Evolutionary conservation across 2,888 invertebrate genomes (phyloP).

Genomic region (Andrena camellia): DNA sequence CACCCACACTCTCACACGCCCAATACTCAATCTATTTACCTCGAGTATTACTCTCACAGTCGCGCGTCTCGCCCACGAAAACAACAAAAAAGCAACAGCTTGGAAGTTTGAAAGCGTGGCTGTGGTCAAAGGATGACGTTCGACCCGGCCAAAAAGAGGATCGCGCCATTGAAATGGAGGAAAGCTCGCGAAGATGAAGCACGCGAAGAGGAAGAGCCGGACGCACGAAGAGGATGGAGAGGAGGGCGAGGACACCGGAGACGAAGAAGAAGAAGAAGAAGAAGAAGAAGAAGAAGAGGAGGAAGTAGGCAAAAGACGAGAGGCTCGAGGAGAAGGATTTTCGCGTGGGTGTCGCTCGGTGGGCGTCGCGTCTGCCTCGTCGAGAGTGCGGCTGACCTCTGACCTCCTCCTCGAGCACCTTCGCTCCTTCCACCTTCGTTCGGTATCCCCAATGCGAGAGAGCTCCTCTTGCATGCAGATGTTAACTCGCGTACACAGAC

Average conservation of each 20-base stretch:
- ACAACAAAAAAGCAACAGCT: too few species aligned
- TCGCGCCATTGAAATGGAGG: not conserved
- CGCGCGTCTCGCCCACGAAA: too few species aligned
- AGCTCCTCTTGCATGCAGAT: slow-evolving; percentile 78
- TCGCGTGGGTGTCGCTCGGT: slow-evolving; percentile 85
- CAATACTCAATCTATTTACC: too few species aligned
- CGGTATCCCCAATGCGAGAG: slow-evolving; percentile 62
- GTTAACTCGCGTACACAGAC: slow-evolving; percentile 74
- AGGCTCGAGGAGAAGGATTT: slow-evolving; percentile 75
- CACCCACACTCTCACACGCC: too few species aligned
- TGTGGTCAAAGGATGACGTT: not conserved
- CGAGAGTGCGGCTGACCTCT: slow-evolving; percentile 83
- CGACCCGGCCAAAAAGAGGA: slow-evolving; percentile 21
- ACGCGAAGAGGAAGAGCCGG: slow-evolving; percentile 14
- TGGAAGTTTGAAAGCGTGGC: too few species aligned
- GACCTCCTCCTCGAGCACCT: slow-evolving; percentile 78
- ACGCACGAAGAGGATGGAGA: slow-evolving; percentile 37
- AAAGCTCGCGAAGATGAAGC: slow-evolving; percentile 4
- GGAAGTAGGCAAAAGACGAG: slow-evolving; percentile 69
- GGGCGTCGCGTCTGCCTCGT: slow-evolving; percentile 84
- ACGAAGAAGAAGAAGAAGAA: slow-evolving; percentile 49
- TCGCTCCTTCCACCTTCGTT: slow-evolving; percentile 68
- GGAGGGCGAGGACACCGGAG: slow-evolving; percentile 33
- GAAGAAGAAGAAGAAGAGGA: slow-evolving; percentile 55
- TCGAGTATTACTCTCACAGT: too few species aligned